Evolutionary conservation across 2,888 invertebrate genomes (phyloP), one percentile per base, ranked within the genome.

Genomic region (Anthophora plumipes): DNA sequence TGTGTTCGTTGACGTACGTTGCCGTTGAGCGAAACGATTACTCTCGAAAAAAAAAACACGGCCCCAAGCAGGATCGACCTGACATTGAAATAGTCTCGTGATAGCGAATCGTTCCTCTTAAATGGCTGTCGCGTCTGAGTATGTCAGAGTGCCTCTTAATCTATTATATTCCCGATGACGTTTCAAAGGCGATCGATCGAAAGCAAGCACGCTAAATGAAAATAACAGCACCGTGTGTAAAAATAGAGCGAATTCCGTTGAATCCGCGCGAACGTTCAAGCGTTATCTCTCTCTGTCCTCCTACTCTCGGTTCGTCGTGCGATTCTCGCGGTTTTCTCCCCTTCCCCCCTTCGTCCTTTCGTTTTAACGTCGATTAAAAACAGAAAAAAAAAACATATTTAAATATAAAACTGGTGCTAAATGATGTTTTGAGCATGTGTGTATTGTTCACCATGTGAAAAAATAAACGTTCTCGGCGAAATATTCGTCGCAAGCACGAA

Each of bases 1-100:
- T 82, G 69, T 75, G 69, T 89, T 89, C 85, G 83, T 87, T 88
- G 83, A 85, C 82, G 82, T 77, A 82, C 74, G 63, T 82, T 81
- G 74, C 64, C 75, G 72, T 81, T 79, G 82, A 83, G 80, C 83
- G 77, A 78, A 84, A 80, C 77, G 71, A 81, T 75, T 74, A 72
- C 31, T 67, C 60, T 67, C 60, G 59, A 63, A 71, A 39, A 74
- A 57, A 60, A 39, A 72, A 39, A 61, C 64, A 59, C 41, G 59
- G 70, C 25, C 31, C 66, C 82, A 77, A 76, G 63, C 54, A 46
- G 54, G 50, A 74, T 54, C 57, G 57, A n/a, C 50, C 41, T 39
- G 20, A 37, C 39, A 72, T 75, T 48, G 43, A 74, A 66, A 69
- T 12, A 39, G n/a, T 80, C 57, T 81, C 37, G 55, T 46, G 17